phyloP scores from a whole-genome alignment of 2,113 vertebrate genomes.

The Engystomops pustulosus region DNA sequence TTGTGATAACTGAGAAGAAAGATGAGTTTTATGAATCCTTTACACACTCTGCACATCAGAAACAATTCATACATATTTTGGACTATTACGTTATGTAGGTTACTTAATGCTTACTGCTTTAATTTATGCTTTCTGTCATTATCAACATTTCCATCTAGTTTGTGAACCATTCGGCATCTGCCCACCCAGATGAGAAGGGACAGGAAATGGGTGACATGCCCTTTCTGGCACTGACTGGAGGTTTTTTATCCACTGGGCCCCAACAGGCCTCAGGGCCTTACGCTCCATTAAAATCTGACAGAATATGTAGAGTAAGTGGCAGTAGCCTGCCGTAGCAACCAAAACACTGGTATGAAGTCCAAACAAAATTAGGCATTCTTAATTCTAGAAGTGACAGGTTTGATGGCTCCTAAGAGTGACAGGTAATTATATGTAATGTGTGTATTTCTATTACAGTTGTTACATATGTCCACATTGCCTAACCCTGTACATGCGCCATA shows the following conservation, averaged over 20 bases:
- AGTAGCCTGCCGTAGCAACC: slow-evolving; percentile 33
- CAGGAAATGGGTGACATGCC: slow-evolving; percentile 31
- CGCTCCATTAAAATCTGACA: slow-evolving; percentile 45
- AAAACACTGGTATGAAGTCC: slow-evolving; percentile 33
- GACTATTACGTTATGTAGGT: too few relatives aligned
- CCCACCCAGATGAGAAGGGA: slow-evolving; percentile 50
- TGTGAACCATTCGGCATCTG: slow-evolving; percentile 9
- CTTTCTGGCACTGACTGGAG: slow-evolving; percentile 37
- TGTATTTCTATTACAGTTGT: background rate
- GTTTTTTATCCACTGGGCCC: slow-evolving; percentile 36
- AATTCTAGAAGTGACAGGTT: slow-evolving; percentile 33
- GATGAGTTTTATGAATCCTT: too few relatives aligned
- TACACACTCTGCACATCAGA: too few relatives aligned
- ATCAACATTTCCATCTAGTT: slow-evolving; percentile 24
- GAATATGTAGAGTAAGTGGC: slow-evolving; percentile 24
- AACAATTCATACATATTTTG: too few relatives aligned
- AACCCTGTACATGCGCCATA: background rate
- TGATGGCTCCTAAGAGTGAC: slow-evolving; percentile 9
- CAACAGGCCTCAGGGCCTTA: slow-evolving; percentile 44
- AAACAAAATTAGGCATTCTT: slow-evolving; percentile 36
- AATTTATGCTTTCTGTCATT: slow-evolving; percentile 24
- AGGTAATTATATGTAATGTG: slow-evolving; percentile 11
- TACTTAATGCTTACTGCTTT: background rate
- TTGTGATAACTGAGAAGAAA: too few relatives aligned
- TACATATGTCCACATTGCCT: background rate